phyloP scores from a whole-genome alignment of 2,888 invertebrate genomes.

The Strigamia maritima region DNA sequence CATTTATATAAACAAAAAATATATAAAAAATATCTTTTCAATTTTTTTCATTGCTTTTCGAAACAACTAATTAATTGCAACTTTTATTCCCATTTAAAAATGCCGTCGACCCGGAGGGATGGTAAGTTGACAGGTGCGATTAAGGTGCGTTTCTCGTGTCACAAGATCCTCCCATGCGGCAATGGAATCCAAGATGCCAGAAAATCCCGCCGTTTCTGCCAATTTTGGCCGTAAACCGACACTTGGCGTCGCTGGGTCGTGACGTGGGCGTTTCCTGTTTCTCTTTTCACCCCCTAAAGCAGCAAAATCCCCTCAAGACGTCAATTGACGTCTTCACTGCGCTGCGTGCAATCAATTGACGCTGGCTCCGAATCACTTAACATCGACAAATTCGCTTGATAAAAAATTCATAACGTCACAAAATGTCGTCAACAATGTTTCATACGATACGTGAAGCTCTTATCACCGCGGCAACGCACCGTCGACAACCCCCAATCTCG shows the following conservation, averaged over 20 bases:
- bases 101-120: background rate
- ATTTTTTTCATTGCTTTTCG: background rate
- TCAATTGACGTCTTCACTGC: conserved; percentile 25
- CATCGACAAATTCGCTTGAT: background rate
- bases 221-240: conserved; percentile 29
- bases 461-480: conserved; percentile 35
- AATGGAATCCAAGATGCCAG: conserved; percentile 36
- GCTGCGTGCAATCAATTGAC: conserved; percentile 6
- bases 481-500: conserved; percentile 35
- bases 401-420: conserved; percentile 24
- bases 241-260: conserved; percentile 36
- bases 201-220: conserved; percentile 38
- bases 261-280: conserved; percentile 35
- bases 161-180: conserved; percentile 36
- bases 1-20: background rate
- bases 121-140: conserved; percentile 35
- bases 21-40: background rate
- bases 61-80: background rate
- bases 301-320: conserved; percentile 26
- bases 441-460: conserved; percentile 37
- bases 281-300: conserved; percentile 13
- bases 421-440: conserved; percentile 27
- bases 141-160: conserved; percentile 20
- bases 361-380: conserved; percentile 5
- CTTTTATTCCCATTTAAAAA: conserved; percentile 3